phyloP scores from a whole-genome alignment of 2,797 vertebrate genomes.

The Choloepus didactylus region DNA sequence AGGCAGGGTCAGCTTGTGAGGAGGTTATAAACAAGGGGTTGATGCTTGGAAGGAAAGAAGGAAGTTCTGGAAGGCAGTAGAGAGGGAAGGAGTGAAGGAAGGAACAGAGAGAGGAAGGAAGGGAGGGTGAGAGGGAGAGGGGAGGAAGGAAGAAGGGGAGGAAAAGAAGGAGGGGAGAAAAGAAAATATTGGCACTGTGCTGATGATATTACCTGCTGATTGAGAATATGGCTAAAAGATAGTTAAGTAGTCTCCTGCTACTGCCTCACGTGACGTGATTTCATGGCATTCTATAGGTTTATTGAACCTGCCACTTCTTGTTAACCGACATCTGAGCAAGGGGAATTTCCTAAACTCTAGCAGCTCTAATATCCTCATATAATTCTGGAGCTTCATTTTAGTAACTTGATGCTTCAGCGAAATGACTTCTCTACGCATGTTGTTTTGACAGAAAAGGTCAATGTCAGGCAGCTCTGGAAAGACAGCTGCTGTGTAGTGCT shows the following conservation, averaged over 20 bases:
- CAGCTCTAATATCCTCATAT: not conserved
- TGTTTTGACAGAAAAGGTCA: slow-evolving; percentile 26
- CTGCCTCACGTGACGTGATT: not conserved
- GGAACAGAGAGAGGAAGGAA: not conserved
- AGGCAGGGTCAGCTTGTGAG: not conserved
- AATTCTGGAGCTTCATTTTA: slow-evolving; percentile 28
- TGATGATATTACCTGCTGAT: not conserved
- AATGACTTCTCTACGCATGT: not conserved
- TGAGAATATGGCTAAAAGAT: slow-evolving; percentile 34
- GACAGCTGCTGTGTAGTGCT: not conserved
- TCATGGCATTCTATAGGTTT: slow-evolving; percentile 10
- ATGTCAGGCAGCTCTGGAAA: not conserved
- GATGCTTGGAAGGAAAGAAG: not conserved
- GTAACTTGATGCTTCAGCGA: not conserved
- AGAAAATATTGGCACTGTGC: not conserved
- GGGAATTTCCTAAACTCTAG: slow-evolving; percentile 21
- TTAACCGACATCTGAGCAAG: slow-evolving; percentile 52
- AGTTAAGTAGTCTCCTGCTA: not conserved
- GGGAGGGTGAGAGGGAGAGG: too few relatives aligned
- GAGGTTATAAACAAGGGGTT: not conserved
- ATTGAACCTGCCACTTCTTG: slow-evolving; percentile 51
- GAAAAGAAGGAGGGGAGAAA: too few relatives aligned
- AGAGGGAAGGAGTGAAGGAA: not conserved
- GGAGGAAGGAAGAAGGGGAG: not conserved
- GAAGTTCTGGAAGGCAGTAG: not conserved